Base-by-base conservation (phyloP, 2,797 vertebrate genomes). In the Gymnopithys bicolor region DNA sequence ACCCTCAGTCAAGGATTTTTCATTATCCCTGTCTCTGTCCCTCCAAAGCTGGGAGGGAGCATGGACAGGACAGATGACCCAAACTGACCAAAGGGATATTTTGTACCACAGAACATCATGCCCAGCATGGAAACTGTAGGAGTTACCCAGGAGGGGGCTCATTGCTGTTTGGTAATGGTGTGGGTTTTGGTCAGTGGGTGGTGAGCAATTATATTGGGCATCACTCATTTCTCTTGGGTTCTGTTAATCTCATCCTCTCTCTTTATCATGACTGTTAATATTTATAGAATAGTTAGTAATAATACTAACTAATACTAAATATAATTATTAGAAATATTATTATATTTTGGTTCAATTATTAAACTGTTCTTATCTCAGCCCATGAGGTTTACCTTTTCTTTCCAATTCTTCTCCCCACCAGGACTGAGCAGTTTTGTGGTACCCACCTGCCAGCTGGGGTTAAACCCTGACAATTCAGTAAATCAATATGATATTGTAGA, bases 251-350 rank as follows among this genome's bases (percentile, higher is more conserved):
- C 4, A 25, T 21, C 9, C 30, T 7, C 22, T 52, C n/a, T 59
- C 24, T 6, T 64, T 32, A 46, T 58, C 5, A 33, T 33, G 1
- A 21, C 2, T n/a, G 30, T 13, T 39, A 41, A 9, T 19, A 51
- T 8, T 56, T 2, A 32, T 19, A 53, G 9, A 60, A 32, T 60
- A 32, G 62, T 43, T 21, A 10, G 1, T 28, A 24, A 8, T 43
- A 62, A 7, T 16, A 3, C 5, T 32, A n/a, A n/a, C n/a, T n/a
- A n/a, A n/a, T n/a, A n/a, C n/a, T n/a, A n/a, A n/a, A n/a, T n/a
- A n/a, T 24, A 0, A 49, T 14, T 17, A 23, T 27, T 16, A 25
- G 7, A 11, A 45, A 8, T 8, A 32, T 19, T 32, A 7, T 8
- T 22, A 18, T 41, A 41, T 55, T 77, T 69, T 25, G 0, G 11